Evolutionary conservation across 2,888 invertebrate genomes (phyloP).

Genomic region (Thecophora atra): DNA sequence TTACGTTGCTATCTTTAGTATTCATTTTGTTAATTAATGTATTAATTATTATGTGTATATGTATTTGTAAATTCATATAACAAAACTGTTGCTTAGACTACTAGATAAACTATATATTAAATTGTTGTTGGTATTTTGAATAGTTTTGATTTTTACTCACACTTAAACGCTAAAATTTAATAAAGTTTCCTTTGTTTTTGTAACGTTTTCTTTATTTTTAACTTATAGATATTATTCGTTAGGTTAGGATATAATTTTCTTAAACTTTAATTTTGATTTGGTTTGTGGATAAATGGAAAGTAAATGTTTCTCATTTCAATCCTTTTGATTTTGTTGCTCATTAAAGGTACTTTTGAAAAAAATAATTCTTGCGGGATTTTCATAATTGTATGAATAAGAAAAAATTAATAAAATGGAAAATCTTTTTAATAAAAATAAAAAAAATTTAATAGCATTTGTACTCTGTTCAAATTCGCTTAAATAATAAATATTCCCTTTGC

Average conservation of each 20-base stretch:
- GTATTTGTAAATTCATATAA: conserved; percentile 30
- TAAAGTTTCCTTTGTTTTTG: conserved; percentile 38
- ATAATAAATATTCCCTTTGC: too few relatives aligned
- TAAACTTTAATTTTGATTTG: conserved; percentile 56
- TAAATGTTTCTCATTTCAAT: conserved; percentile 50
- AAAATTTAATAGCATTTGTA: not conserved
- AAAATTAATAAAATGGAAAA: not conserved
- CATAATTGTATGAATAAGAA: not conserved
- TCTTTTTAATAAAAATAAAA: not conserved
- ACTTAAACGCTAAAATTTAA: conserved; percentile 49
- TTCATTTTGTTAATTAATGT: conserved; percentile 38
- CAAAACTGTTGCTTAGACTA: conserved; percentile 11
- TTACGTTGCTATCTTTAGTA: conserved; percentile 41
- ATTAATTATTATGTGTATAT: conserved; percentile 33
- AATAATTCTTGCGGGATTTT: conserved; percentile 15
- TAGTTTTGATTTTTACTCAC: conserved; percentile 48
- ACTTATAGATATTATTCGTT: conserved; percentile 8
- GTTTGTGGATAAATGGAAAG: conserved; percentile 53
- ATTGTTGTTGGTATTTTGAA: conserved; percentile 44
- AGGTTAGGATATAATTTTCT: not conserved
- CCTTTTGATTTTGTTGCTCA: conserved; percentile 63
- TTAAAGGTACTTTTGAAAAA: conserved; percentile 53
- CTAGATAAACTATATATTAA: conserved; percentile 11
- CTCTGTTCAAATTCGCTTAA: not conserved
- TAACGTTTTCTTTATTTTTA: conserved; percentile 21